Evolutionary conservation across 2,888 invertebrate species (phyloP).

Genomic region (Cepaea hortensis): DNA sequence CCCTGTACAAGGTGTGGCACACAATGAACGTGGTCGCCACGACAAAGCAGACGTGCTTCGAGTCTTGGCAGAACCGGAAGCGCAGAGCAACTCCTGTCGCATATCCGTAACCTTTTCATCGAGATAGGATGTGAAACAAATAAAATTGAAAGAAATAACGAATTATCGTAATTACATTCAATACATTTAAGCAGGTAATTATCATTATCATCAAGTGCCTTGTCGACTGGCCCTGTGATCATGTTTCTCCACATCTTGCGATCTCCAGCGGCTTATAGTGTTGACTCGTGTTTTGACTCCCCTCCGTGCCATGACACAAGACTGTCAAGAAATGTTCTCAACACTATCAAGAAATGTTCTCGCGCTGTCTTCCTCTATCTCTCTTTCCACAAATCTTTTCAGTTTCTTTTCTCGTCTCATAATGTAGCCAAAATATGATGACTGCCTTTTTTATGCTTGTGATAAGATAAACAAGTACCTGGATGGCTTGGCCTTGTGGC

Average conservation of each 20-base stretch:
- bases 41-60: background rate
- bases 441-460: background rate
- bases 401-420: no score
- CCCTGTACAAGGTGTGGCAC: background rate
- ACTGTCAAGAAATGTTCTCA: background rate
- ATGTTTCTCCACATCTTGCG: no score
- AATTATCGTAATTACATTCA: background rate
- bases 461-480: background rate
- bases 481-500: no score
- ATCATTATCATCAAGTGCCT: background rate
- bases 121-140: background rate
- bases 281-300: background rate
- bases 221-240: no score
- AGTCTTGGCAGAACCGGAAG: conserved; percentile 13
- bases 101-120: background rate
- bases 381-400: no score
- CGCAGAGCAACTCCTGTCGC: conserved; percentile 6
- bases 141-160: background rate
- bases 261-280: background rate
- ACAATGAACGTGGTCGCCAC: background rate
- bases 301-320: background rate
- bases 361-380: no score
- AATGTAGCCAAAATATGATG: background rate
- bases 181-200: background rate
- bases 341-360: background rate